phyloP scores from a whole-genome alignment of 1,140 invertebrate genomes.

The Achroia grisella region DNA sequence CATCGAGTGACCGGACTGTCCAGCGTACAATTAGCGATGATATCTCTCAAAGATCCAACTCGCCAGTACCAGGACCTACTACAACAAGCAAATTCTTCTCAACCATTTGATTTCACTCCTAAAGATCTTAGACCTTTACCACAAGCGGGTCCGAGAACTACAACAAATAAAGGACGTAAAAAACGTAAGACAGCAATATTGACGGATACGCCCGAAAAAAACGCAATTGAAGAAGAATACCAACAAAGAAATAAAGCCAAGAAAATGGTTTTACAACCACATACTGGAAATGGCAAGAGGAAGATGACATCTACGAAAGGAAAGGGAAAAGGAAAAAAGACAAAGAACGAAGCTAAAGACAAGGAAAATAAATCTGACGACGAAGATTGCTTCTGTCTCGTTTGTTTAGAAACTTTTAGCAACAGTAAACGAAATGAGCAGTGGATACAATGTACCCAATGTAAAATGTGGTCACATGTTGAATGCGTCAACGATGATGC shows the following conservation, averaged over 20 bases:
- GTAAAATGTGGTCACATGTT: constrained; percentile 23
- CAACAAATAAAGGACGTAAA: constrained; percentile 13
- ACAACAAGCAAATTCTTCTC: constrained; percentile 12
- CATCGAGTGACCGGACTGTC: constrained; percentile 5
- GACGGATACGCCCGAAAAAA: constrained; percentile 3
- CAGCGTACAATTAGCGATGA: constrained; percentile 3
- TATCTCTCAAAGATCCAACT: constrained; percentile 11
- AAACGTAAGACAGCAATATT: constrained; percentile 15
- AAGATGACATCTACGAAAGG: constrained; percentile 12
- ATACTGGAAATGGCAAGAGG: constrained; percentile 13
- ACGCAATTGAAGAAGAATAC: constrained; percentile 13
- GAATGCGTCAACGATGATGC: constrained; percentile 16
- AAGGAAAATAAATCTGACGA: neutral
- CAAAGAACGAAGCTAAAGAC: neutral
- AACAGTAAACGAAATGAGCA: constrained; percentile 16
- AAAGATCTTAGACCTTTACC: constrained; percentile 12
- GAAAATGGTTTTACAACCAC: constrained; percentile 7
- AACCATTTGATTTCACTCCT: constrained; percentile 9
- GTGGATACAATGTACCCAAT: constrained; percentile 19
- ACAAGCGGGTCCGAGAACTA: no score
- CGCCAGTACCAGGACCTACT: constrained; percentile 11
- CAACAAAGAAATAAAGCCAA: constrained; percentile 11
- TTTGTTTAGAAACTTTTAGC: constrained; percentile 15
- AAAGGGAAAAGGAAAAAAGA: constrained; percentile 10
- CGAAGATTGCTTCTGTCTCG: constrained; percentile 14